Evolutionary conservation across 2,888 invertebrate genomes (phyloP), one percentile per base, ranked within the genome.

Genomic region (Disparrhopalites patrizii): DNA sequence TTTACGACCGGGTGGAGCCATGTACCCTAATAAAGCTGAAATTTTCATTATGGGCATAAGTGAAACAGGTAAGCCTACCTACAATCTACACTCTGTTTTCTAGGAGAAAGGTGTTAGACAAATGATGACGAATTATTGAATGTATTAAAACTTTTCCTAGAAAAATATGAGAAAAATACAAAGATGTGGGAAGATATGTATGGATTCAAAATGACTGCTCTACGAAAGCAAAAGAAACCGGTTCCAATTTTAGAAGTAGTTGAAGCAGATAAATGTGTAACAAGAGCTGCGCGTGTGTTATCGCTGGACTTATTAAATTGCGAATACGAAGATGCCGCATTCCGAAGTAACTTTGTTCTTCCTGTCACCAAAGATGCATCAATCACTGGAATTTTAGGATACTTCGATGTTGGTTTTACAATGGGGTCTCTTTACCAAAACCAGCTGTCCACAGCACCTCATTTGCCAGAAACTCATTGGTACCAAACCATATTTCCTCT

Each of bases 401-500:
- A 91, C 81, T 97, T 97, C 81, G 93, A 95, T 80, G 89, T 79
- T 2, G 63, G 56, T 13, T 73, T 73, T 54, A 54, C 51, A n/a
- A 64, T 62, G 3, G 68, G 54, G 3, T 64, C 66, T 10, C 10
- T 27, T 15, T 60, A 62, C 23, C 38, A 51, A 15, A 51, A 68
- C n/a, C 40, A 28, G 1, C 56, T 75, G 2, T 62, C 68, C 3
- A 75, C 75, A 8, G 61, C 67, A 40, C 75, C 75, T 0, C 86
- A 77, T 94, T 95, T 82, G 0, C 82, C 84, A 0, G 82, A 85
- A 25, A 96, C 96, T 0, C 96, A 96, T 82, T 96, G 96, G 96
- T 93, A 94, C 78, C 96, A 96, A 79, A 93, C 93, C 0, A 84
- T 93, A 1, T 93, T 95, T 79, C 89, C 90, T 77, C 82, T 96